Conservation (phyloP, 2,888 invertebrate species). For the Drosophila ochracea region DNA sequence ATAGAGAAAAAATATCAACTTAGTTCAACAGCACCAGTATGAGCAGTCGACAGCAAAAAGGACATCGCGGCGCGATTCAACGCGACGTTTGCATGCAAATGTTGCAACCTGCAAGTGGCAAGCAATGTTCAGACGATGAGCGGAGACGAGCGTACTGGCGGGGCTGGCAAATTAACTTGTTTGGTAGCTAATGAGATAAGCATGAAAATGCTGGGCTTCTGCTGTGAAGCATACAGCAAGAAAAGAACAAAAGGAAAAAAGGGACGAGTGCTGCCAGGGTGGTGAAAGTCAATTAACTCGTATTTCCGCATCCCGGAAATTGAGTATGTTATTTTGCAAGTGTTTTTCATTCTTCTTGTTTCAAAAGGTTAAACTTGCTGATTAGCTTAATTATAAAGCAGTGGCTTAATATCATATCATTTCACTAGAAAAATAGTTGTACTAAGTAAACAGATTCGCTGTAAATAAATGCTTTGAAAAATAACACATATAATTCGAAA, state of each 20-base stretch:
- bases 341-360: constrained; percentile 4
- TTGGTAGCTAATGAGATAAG: constrained; percentile 76
- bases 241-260: constrained; percentile 3
- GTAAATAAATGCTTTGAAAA: background rate
- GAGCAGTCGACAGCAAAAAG: constrained; percentile 52
- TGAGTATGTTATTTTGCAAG: constrained; percentile 18
- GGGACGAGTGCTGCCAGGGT: constrained; percentile 18
- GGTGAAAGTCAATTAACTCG: constrained; percentile 59
- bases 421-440: constrained; percentile 12
- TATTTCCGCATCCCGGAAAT: constrained; percentile 49
- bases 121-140: constrained; percentile 33
- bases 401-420: constrained; percentile 12
- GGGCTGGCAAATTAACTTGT: constrained; percentile 73
- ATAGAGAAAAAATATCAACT: constrained; percentile 1
- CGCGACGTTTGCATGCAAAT: constrained; percentile 72
- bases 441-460: background rate
- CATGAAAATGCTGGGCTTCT: constrained; percentile 57
- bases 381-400: constrained; percentile 31
- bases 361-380: constrained; percentile 24
- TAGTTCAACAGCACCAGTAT: constrained; percentile 10
- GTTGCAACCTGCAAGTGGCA: constrained; percentile 57
- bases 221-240: background rate
- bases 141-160: constrained; percentile 47
- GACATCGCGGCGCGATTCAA: constrained; percentile 24
- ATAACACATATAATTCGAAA: background rate